phyloP scores from a whole-genome alignment of 1,140 invertebrate species.

The Pachyrhynchus sulphureomaculatus region DNA sequence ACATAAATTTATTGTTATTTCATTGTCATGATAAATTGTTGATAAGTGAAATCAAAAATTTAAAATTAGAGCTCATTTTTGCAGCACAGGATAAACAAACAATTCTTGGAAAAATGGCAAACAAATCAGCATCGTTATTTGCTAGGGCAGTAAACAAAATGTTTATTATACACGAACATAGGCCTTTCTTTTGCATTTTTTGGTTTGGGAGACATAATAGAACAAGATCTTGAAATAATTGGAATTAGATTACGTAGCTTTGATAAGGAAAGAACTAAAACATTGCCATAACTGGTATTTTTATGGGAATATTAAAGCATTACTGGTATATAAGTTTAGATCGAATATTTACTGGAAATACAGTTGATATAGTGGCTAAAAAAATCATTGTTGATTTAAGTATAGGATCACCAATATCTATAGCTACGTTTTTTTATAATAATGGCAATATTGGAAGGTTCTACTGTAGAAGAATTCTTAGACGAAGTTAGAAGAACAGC shows the following conservation, averaged over 20 bases:
- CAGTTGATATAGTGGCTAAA: slow-evolving; percentile 69
- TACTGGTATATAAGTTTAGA: slow-evolving; percentile 81
- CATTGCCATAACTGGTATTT: slow-evolving; percentile 77
- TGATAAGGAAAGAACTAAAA: slow-evolving; percentile 69
- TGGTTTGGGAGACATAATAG: slow-evolving; percentile 75
- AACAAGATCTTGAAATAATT: slow-evolving; percentile 82
- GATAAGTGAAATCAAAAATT: too few species aligned
- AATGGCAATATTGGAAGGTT: slow-evolving; percentile 70
- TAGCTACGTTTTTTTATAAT: slow-evolving; percentile 80
- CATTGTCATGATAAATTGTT: too few species aligned
- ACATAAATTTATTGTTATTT: too few species aligned
- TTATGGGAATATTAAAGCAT: slow-evolving; percentile 79
- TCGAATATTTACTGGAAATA: slow-evolving; percentile 66
- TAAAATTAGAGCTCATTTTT: too few species aligned
- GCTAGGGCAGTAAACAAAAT: slow-evolving; percentile 39
- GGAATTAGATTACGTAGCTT: slow-evolving; percentile 63
- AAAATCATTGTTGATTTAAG: slow-evolving; percentile 89
- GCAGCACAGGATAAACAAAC: too few species aligned
- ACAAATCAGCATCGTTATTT: too few species aligned
- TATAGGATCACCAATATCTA: slow-evolving; percentile 82
- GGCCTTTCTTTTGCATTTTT: slow-evolving; percentile 76
- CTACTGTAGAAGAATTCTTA: slow-evolving; percentile 63
- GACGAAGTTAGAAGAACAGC: slow-evolving; percentile 77
- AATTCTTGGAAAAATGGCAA: too few species aligned
- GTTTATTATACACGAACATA: slow-evolving; percentile 83